A percentile compares a stretch with the other conserved stretches of the same genome.
Conservation (phyloP, 2,888 invertebrate species). For the Amiota minor region DNA sequence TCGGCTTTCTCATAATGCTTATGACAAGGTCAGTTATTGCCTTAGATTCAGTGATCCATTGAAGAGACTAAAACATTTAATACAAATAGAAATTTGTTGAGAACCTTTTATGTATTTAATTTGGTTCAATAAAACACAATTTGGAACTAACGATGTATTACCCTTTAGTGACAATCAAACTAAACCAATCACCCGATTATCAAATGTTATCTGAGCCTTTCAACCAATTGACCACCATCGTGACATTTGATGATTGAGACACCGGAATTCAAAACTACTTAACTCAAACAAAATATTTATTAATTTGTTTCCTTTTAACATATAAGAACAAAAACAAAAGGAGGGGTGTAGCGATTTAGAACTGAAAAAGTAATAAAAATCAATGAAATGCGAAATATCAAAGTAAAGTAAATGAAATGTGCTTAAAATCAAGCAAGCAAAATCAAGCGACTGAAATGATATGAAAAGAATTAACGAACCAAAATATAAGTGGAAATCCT, state of each 20-base stretch:
- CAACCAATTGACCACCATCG: not conserved
- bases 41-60: too few relatives aligned
- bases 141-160: too few relatives aligned
- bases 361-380: slow-evolving; percentile 21
- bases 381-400: slow-evolving; percentile 25
- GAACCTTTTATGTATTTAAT: too few relatives aligned
- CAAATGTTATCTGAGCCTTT: not conserved
- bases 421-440: not conserved
- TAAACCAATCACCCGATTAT: too few relatives aligned
- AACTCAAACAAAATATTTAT: slow-evolving; percentile 14
- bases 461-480: not conserved
- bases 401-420: slow-evolving; percentile 18
- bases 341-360: not conserved
- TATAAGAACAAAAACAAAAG: not conserved
- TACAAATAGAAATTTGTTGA: too few relatives aligned
- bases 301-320: not conserved
- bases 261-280: not conserved
- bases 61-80: too few relatives aligned
- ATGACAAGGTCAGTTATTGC: too few relatives aligned
- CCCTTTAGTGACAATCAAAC: too few relatives aligned
- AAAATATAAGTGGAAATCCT: slow-evolving; percentile 8
- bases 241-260: not conserved
- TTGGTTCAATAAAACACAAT: too few relatives aligned
- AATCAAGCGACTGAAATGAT: not conserved
- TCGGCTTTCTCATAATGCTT: too few relatives aligned